These are phyloP conservation scores for Poeciliopsis presidionis DNA, from an alignment of 2,797 vertebrate genomes.

Conservation along the genomic window DNA sequence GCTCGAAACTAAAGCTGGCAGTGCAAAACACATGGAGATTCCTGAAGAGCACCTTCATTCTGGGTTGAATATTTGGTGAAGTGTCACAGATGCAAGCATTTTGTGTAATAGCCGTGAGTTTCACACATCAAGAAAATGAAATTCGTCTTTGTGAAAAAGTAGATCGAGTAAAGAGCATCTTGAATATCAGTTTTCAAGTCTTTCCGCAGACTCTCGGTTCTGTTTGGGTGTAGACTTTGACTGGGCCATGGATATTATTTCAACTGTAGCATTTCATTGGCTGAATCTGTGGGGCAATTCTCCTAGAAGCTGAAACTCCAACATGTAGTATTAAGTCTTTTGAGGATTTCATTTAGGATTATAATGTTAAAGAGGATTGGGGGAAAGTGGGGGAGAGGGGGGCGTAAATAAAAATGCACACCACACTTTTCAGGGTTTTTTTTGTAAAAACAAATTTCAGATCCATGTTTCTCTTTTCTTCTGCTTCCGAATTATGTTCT, in stretches of 20 bases:
- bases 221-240: background rate
- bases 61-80: background rate
- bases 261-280: background rate
- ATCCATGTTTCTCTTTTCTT: background rate
- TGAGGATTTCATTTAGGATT: background rate
- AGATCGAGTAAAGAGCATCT: background rate
- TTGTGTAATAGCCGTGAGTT: background rate
- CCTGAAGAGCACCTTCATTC: background rate
- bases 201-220: background rate
- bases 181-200: background rate
- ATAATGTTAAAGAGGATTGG: background rate
- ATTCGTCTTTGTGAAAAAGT: background rate
- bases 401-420: background rate
- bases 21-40: background rate
- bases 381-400: rapidly evolving
- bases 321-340: background rate
- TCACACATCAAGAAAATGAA: background rate
- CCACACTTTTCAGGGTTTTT: background rate
- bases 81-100: background rate
- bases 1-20: background rate
- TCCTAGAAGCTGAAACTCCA: background rate
- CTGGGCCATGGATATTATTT: background rate
- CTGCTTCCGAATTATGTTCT: background rate
- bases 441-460: background rate
- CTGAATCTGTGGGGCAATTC: background rate